Base-by-base conservation (phyloP, 2,113 vertebrate genomes). In the Pan paniscus region DNA sequence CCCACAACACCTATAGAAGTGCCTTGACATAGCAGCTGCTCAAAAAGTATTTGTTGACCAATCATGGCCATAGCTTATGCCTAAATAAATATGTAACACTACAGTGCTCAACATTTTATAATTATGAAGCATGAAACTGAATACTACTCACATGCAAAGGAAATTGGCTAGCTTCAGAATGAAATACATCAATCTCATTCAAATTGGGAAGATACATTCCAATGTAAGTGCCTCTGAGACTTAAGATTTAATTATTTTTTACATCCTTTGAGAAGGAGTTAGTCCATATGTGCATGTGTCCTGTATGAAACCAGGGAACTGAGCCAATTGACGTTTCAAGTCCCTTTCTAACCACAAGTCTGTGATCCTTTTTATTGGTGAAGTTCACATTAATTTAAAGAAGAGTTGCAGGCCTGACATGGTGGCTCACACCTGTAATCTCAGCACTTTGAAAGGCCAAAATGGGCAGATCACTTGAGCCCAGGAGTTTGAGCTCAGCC, bases 351-450 rank as follows among this genome's bases (percentile, higher is more conserved):
- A 93, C 10, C 84, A 95, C 64, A 96, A 84, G 25, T 80, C 86
- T 96, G 35, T 38, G 48, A 59, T 91, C 43, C 52, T 94, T 93
- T 78, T 76, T 68, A 82, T 14, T 85, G 17, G 55, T 93, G 25
- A 97, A 93, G 46, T 90, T 96, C 76, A 72, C 46, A 70, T 72
- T 94, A 40, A 92, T 57, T 95, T 78, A 93, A 93, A 80, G 48
- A 92, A 43, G 20, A 96, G 50, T 43, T 92, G 8, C 67, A 68
- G 27, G 27, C 61, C 61, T 64, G 61, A 64, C 5, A 2, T 0
- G 12, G 61, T 64, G 61, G 13, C 61, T 64, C 12, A 64, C 61
- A 64, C 61, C 61, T 64, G 61, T 64, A 64, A 64, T 64, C 61
- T 27, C 12, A 64, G 61, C 27, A 64, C 27, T 64, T 32, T 32